These are phyloP conservation scores for Lamprotornis superbus DNA, from an alignment of 2,113 vertebrate species.

Conservation along the genomic window DNA sequence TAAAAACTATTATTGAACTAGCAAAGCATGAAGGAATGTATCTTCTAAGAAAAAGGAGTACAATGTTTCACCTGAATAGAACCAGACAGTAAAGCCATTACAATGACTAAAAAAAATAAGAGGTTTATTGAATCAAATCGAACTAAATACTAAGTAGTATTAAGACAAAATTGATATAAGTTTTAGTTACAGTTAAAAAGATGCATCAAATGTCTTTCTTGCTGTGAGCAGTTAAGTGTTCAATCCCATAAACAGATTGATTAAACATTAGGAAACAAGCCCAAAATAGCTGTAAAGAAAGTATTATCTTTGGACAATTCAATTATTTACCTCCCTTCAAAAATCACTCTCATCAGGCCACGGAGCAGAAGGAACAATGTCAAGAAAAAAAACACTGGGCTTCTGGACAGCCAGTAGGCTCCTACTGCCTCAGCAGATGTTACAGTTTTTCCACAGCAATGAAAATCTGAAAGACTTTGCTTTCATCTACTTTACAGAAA, in stretches of 20 bases:
- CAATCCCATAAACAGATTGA: neutral
- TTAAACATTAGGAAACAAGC: neutral
- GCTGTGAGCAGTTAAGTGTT: neutral
- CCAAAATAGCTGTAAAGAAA: neutral
- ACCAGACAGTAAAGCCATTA: neutral
- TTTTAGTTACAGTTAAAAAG: conserved; percentile 16
- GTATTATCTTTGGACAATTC: neutral
- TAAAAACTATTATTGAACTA: conserved; percentile 44
- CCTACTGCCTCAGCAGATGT: neutral
- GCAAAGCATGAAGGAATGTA: conserved; percentile 6
- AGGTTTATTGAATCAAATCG: neutral
- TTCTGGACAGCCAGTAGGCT: neutral
- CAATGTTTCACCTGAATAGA: neutral
- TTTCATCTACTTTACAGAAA: neutral
- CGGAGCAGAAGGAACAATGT: neutral
- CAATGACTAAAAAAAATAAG: conserved; percentile 6
- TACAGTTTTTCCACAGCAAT: neutral
- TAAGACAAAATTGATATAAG: neutral
- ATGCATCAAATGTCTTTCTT: neutral
- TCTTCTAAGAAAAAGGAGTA: neutral
- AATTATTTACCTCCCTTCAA: conserved; percentile 6
- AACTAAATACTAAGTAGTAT: neutral
- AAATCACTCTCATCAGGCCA: neutral
- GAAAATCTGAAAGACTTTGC: neutral
- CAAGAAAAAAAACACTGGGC: neutral